Conservation (phyloP, 2,113 vertebrate species). For the Hypomesus transpacificus region DNA sequence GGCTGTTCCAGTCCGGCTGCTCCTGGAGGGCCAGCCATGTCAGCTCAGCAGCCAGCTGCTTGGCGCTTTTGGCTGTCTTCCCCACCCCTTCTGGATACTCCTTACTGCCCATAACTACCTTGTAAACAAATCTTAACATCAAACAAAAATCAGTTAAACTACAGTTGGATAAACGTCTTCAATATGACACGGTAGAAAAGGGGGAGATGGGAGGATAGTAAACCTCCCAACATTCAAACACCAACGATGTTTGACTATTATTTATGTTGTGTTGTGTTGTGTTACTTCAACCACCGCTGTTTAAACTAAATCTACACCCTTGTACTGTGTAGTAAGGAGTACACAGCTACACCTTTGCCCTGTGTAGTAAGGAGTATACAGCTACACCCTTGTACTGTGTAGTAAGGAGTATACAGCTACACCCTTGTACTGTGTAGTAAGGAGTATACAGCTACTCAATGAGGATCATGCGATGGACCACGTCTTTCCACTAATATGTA, state of each 20-base stretch:
- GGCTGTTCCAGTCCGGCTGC: slow-evolving; percentile 42
- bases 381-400: no score
- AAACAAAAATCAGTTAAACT: background rate
- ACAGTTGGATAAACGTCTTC: no score
- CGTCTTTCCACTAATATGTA: slow-evolving; percentile 23
- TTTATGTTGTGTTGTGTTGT: background rate
- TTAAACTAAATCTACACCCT: background rate
- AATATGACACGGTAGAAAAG: no score
- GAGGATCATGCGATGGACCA: slow-evolving; percentile 54
- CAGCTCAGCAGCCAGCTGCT: slow-evolving; percentile 54
- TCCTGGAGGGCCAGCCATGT: slow-evolving; percentile 48
- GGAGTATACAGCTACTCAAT: slow-evolving; percentile 44
- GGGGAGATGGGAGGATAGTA: no score
- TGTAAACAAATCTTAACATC: slow-evolving; percentile 61
- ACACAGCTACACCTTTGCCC: slow-evolving; percentile 34
- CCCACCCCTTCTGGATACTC: slow-evolving; percentile 57
- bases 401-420: no score
- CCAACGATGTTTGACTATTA: background rate
- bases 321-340: background rate
- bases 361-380: no score
- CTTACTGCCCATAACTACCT: slow-evolving; percentile 40
- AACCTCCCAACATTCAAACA: no score
- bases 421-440: background rate
- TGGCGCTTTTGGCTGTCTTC: slow-evolving; percentile 48
- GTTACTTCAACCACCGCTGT: background rate